Base-by-base conservation (phyloP, 2,888 invertebrate genomes). In the Fragum whitleyi region DNA sequence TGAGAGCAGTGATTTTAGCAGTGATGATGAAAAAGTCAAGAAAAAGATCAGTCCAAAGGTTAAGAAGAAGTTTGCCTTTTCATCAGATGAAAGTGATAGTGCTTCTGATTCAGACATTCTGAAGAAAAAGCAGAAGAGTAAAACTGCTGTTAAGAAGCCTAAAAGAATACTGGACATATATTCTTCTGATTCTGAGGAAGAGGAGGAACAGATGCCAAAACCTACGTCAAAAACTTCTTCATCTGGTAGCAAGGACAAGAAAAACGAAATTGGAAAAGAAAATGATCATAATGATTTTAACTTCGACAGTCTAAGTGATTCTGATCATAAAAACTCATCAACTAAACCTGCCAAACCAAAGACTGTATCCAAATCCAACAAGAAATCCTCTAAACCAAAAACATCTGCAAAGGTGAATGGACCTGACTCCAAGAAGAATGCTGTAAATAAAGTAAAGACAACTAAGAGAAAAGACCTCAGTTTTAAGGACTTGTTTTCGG, bases 1-100 rank as follows among this genome's bases (percentile, higher is more conserved):
- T 21, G 90, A 89, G 29, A 88, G 88, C 69, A 89, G 90, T 77
- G 83, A 82, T 28, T 65, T 87, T 28, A 86, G 87, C 51, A 83
- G 89, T 19, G 90, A 91, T 76, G 89, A 90, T 36, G 62, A 62
- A 32, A 42, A 39, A 42, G 16, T 42, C 1, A 42, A 16, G 42
- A 77, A 72, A 29, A 85, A 80, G 51, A 61, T 23, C 2, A 53
- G 57, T 42, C 74, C 77, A 19, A 79, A 75, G 47, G 78, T 39
- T 28, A 83, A 81, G 72, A 83, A 85, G 28, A 85, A 81, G 59
- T 85, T 79, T 81, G 79, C 62, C 26, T 79, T 83, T 42, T 83
- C 85, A 16, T 79, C 83, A 11, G 79, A 72, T 68, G 81, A 82
- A 26, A 77, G 79, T 70, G 83, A 83, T 32, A 85, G 85, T 65